These are phyloP conservation scores for Polymixis flavicincta DNA, from an alignment of 2,888 invertebrate genomes.

Conservation along the genomic window DNA sequence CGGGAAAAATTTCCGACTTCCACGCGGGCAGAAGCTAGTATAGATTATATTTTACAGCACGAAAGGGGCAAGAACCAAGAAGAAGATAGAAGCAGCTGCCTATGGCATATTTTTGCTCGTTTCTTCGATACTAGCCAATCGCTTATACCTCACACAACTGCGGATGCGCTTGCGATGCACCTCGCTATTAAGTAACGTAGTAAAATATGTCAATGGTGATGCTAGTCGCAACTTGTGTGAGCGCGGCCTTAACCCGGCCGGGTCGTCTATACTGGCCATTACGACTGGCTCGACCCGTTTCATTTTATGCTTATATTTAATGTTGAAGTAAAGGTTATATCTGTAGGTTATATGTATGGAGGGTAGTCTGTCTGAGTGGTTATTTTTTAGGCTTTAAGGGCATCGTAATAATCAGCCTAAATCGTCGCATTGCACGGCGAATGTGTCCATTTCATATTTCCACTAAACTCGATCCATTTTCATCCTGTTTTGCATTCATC, in stretches of 20 bases:
- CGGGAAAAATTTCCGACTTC: too few species aligned
- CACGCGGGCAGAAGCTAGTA: too few species aligned
- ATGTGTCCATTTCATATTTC: too few species aligned
- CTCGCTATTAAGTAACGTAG: slow-evolving; percentile 75
- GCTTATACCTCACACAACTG: slow-evolving; percentile 45
- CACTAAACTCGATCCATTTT: too few species aligned
- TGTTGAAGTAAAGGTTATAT: slow-evolving; percentile 25
- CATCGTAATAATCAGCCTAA: too few species aligned
- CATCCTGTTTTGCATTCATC: too few species aligned
- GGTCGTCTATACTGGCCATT: slow-evolving; percentile 47
- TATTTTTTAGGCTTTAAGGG: neutral
- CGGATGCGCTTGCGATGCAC: slow-evolving; percentile 64
- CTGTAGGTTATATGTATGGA: neutral
- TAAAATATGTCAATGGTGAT: slow-evolving; percentile 80
- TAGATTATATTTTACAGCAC: neutral
- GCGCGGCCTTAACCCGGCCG: slow-evolving; percentile 76
- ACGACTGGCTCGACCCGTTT: slow-evolving; percentile 51
- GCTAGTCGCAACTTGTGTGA: slow-evolving; percentile 56
- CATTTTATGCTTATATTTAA: slow-evolving; percentile 49
- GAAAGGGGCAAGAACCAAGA: neutral
- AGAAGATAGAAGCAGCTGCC: neutral
- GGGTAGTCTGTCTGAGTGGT: neutral
- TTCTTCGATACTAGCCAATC: slow-evolving; percentile 5
- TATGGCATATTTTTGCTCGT: neutral
- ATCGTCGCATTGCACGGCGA: too few species aligned